Percentiles rank a stretch among this genome's conserved stretches.
Evolutionary conservation across 2,113 vertebrate genomes (phyloP).

Genomic region (Glareola pratincola): DNA sequence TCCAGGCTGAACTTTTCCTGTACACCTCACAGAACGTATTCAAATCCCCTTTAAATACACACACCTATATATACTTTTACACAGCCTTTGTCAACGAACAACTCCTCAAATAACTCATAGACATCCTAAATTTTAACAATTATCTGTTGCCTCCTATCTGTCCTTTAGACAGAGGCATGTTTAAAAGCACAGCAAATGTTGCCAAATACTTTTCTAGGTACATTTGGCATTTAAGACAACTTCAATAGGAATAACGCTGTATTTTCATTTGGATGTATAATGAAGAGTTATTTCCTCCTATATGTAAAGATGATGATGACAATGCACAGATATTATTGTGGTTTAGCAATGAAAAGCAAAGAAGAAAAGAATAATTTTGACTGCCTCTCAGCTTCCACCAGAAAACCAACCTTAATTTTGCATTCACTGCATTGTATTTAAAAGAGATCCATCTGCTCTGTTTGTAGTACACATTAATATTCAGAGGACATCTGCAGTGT

Average conservation of each 20-base stretch:
- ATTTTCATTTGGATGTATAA: background rate
- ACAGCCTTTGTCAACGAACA: background rate
- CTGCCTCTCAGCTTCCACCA: background rate
- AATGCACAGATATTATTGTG: background rate
- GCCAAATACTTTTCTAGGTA: background rate
- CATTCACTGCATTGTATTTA: slow-evolving; percentile 22
- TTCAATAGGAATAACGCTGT: background rate
- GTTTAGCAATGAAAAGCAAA: background rate
- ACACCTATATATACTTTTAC: background rate
- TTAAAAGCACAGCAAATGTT: background rate
- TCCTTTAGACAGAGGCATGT: background rate
- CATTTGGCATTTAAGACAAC: background rate
- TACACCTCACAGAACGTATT: background rate
- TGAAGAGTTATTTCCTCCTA: background rate
- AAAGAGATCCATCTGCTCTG: slow-evolving; percentile 55
- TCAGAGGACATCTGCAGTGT: slow-evolving; percentile 59
- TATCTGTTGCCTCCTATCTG: background rate
- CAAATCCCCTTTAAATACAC: background rate
- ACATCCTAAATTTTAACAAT: background rate
- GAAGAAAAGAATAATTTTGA: background rate
- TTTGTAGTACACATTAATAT: slow-evolving; percentile 53
- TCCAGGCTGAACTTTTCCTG: background rate
- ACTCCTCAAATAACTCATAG: background rate
- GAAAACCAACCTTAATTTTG: slow-evolving; percentile 38
- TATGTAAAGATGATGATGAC: background rate